A percentile compares a stretch with the other conserved stretches of the same genome.
These are phyloP conservation scores for Proteles cristata DNA, from an alignment of 2,113 vertebrate genomes.

Conservation along the genomic window DNA sequence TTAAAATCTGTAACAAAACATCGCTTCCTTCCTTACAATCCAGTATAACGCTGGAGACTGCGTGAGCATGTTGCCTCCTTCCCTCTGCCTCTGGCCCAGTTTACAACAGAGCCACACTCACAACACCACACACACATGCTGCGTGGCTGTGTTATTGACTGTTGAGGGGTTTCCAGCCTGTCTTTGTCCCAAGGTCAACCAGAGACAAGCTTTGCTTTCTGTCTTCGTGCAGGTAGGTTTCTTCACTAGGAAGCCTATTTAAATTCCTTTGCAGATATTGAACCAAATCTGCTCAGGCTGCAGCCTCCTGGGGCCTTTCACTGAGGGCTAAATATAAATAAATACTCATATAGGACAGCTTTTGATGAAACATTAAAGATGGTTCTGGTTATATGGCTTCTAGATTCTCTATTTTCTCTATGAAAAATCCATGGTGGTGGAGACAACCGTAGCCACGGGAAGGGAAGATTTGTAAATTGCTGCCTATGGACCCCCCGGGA, in stretches of 20 bases:
- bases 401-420: constrained; percentile 51
- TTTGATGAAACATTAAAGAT: constrained; percentile 72
- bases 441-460: constrained; percentile 21
- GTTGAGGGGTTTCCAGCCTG: constrained; percentile 45
- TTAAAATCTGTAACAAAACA: constrained; percentile 54
- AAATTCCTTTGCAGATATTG: constrained; percentile 76
- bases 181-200: constrained; percentile 79
- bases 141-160: background rate
- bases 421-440: constrained; percentile 30
- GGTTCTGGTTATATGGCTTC: constrained; percentile 34
- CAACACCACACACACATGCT: background rate
- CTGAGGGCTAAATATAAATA: constrained; percentile 72
- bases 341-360: constrained; percentile 55
- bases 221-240: constrained; percentile 52
- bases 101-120: background rate
- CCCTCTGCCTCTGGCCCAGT: background rate
- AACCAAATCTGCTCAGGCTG: constrained; percentile 49
- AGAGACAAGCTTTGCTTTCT: constrained; percentile 53
- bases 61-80: background rate
- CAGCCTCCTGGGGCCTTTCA: constrained; percentile 17
- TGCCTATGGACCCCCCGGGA: constrained; percentile 56
- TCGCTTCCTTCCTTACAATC: constrained; percentile 6
- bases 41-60: background rate
- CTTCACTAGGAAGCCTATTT: constrained; percentile 56
- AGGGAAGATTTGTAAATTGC: constrained; percentile 59